Percentiles rank a stretch among this genome's conserved stretches.
phyloP scores from a whole-genome alignment of 2,113 vertebrate species.

The Nibea coibor region DNA sequence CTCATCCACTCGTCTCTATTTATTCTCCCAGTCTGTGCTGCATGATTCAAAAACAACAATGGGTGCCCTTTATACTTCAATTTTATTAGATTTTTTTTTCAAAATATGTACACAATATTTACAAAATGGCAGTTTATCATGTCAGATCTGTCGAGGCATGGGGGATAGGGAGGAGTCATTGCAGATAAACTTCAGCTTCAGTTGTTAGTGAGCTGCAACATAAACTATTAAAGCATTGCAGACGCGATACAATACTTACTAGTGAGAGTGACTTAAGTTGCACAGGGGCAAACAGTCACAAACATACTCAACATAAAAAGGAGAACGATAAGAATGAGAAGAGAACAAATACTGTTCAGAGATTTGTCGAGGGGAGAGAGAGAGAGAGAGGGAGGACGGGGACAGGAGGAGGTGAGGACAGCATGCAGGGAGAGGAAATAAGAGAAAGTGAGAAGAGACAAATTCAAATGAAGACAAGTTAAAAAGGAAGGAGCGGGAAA shows the following conservation, averaged over 20 bases:
- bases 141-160: conserved; percentile 61
- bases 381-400: conserved; percentile 1
- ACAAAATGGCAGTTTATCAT: conserved; percentile 78
- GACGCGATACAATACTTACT: conserved; percentile 79
- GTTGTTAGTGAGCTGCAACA: conserved; percentile 77
- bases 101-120: conserved; percentile 77
- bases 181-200: conserved; percentile 70
- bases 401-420: conserved; percentile 4
- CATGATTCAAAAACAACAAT: background rate
- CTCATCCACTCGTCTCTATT: no score
- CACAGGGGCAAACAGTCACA: conserved; percentile 65
- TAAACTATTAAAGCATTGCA: conserved; percentile 72
- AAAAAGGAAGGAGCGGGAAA: conserved; percentile 20
- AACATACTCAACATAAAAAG: conserved; percentile 60
- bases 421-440: conserved; percentile 54
- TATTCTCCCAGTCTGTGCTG: no score
- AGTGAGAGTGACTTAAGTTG: conserved; percentile 66
- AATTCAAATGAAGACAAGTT: conserved; percentile 6
- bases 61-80: conserved; percentile 14
- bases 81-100: conserved; percentile 72
- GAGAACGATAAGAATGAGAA: conserved; percentile 29
- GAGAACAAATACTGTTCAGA: conserved; percentile 58
- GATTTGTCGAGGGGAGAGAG: background rate
- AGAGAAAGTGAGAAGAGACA: conserved; percentile 31
- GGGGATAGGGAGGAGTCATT: conserved; percentile 22